A percentile compares a stretch with the other conserved stretches of the same genome.
phyloP scores from a whole-genome alignment of 2,797 vertebrate species.

The Siniperca scherzeri region DNA sequence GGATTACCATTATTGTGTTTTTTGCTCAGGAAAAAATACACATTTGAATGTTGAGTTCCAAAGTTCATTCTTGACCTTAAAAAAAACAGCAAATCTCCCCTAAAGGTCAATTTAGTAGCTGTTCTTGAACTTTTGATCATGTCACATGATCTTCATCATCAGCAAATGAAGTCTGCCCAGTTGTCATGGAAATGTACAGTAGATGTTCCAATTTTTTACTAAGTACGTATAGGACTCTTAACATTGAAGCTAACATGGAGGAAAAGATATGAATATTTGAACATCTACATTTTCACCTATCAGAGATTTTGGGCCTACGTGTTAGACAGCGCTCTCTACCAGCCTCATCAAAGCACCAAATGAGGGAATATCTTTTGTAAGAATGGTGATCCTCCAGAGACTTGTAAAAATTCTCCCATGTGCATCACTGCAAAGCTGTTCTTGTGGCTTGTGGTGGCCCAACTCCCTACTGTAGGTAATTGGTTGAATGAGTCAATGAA shows the following conservation, averaged over 20 bases:
- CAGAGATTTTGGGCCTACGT: neutral
- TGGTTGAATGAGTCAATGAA: slow-evolving; percentile 31
- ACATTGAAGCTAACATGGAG: neutral
- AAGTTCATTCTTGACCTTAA: neutral
- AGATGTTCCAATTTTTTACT: neutral
- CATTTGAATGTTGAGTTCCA: neutral
- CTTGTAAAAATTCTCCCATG: neutral
- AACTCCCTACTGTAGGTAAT: neutral
- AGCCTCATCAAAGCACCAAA: too few species aligned
- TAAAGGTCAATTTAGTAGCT: neutral
- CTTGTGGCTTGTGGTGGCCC: neutral
- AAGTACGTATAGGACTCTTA: neutral
- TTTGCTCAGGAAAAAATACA: neutral
- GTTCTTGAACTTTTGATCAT: neutral
- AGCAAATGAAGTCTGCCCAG: neutral
- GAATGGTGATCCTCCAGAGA: neutral
- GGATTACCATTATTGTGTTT: slow-evolving; percentile 5
- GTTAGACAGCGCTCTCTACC: too few species aligned
- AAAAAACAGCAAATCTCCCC: neutral
- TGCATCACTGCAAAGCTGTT: neutral
- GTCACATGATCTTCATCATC: neutral
- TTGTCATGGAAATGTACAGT: neutral
- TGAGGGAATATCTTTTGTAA: neutral
- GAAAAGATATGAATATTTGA: neutral
- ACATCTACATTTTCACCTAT: neutral